Evolutionary conservation across 2,113 vertebrate species (phyloP).

Genomic region (Engystomops pustulosus): DNA sequence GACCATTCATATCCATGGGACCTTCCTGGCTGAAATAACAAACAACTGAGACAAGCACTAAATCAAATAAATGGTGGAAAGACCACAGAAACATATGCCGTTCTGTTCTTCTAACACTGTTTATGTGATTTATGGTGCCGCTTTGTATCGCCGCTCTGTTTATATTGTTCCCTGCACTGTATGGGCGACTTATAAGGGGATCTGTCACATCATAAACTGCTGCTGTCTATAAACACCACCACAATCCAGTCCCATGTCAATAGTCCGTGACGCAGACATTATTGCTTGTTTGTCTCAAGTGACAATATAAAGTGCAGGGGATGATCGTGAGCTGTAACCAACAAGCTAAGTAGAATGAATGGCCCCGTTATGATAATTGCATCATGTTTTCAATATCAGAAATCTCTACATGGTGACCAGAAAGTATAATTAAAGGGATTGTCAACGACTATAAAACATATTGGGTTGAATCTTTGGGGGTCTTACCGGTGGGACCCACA

Average conservation of each 20-base stretch:
- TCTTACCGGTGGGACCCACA: no score
- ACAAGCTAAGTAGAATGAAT: no score
- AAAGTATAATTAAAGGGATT: no score
- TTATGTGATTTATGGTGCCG: conserved; percentile 27
- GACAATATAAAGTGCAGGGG: no score
- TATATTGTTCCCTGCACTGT: not conserved
- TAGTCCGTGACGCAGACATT: not conserved
- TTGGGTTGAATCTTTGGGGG: no score
- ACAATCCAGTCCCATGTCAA: not conserved
- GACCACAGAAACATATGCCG: not conserved
- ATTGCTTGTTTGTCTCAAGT: no score
- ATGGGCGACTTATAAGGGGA: not conserved
- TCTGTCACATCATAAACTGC: not conserved
- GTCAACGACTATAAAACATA: no score
- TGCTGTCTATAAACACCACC: not conserved
- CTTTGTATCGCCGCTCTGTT: not conserved
- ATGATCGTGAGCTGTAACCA: no score
- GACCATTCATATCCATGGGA: not conserved
- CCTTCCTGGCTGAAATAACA: not conserved
- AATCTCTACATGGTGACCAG: no score
- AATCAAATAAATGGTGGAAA: conserved; percentile 18
- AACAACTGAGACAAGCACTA: not conserved
- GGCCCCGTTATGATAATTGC: no score
- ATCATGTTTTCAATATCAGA: no score
- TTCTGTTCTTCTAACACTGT: not conserved